Evolutionary conservation across 2,797 vertebrate species (phyloP), one percentile per base, ranked within the genome.

Genomic region (Caiman crocodilus): DNA sequence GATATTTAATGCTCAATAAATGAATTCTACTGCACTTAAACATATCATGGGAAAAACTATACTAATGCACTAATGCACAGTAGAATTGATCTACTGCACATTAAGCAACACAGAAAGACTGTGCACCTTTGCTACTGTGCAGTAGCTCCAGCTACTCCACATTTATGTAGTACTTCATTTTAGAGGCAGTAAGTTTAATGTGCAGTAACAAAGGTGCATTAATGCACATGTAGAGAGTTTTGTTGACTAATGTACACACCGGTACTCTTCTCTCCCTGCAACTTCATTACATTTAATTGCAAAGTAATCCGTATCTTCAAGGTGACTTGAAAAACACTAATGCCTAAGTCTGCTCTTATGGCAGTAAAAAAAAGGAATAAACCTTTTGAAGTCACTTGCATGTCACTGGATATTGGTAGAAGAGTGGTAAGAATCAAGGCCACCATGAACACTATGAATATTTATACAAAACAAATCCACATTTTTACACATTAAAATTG

Each of bases 401-500:
- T 88, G 64, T 82, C 63, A 76, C 91, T 94, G 90, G 93, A 90
- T 78, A 96, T 75, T 69, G 20, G 80, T 90, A 10, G 80, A 94
- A 92, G 80, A 78, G 60, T 89, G 56, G 92, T 14, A 28, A 91
- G 71, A 93, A 90, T 88, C 78, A 79, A 63, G 42, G 42, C 42
- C 13, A 83, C 67, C 84, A 89, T 56, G 16, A 50, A 78, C 30
- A 93, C 82, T 90, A 69, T 87, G 61, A 85, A n/a, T 87, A 85
- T 91, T 93, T 69, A 23, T 35, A 32, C 42, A 50, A 94, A 81
- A 87, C 28, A 94, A 84, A 86, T 90, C 93, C 94, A 91, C 1
- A 13, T 82, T 82, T 90, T 73, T 95, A 76, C 85, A 35, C 69
- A 82, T 85, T 74, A 78, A 94, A 96, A 94, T 94, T 93, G 93